Evolutionary conservation across 1,140 invertebrate genomes (phyloP), one percentile per base, ranked within the genome.

Genomic region (Tyrophagus putrescentiae): DNA sequence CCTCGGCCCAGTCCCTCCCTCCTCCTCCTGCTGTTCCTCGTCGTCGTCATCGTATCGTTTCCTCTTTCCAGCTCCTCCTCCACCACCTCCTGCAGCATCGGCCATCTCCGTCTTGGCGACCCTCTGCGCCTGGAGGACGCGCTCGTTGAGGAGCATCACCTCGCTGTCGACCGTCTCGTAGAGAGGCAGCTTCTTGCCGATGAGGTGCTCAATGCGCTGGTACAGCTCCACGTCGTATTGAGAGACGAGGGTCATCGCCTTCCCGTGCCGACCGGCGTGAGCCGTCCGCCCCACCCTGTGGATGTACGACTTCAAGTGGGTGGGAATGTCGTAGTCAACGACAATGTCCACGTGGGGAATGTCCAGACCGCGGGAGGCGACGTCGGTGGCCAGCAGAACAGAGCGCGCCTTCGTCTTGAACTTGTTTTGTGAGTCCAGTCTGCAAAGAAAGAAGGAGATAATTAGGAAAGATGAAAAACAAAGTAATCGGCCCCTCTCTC

Each of bases 281-380:
- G 94, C 94, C 13, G 94, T 98, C 69, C 95, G 76, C 1, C 94
- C 94, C 45, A 97, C 94, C 65, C 94, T 75, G 71, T 96, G 92
- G 65, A 96, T 90, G 71, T 96, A 97, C 74, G 95, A 89, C 71
- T 96, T 95, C 67, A 85, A 87, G 69, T 93, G 87, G 29, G 85
- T 87, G 4, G 93, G 95, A 68, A 98, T 92, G 71, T 98, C 94
- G 72, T 91, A 87, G 74, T 99, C 98, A 13, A 99, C 81, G 1
- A 98, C 93, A 57, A 95, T 82, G 73, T 98, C 93, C 21, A 99
- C 93, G 71, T 96, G 90, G 0, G 93, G 92, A 67, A 99, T 98
- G 75, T 98, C 95, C 54, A 98, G 77, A 70, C 93, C 62, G 85
- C 88, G 85, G 68, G 89, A 94, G 1, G 93, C 94, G 16, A 98